phyloP scores from a whole-genome alignment of 2,797 vertebrate species.

The Aplochiton taeniatus region DNA sequence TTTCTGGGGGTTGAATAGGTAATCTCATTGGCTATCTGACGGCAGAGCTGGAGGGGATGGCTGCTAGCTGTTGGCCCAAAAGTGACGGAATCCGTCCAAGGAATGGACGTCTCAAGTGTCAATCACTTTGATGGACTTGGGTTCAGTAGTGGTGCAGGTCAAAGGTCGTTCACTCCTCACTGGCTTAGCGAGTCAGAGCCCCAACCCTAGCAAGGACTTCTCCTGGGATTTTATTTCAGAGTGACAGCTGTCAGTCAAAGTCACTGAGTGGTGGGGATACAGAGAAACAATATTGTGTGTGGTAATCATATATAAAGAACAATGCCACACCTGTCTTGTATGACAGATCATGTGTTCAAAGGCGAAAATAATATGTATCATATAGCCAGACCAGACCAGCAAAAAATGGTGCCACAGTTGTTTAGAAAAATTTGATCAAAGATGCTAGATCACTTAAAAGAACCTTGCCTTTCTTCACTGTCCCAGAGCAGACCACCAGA shows the following conservation, averaged over 20 bases:
- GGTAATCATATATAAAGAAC: neutral
- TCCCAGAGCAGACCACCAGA: too few species aligned
- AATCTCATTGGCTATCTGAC: constrained; percentile 24
- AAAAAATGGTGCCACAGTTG: neutral
- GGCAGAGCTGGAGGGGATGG: constrained; percentile 12
- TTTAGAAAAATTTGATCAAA: too few species aligned
- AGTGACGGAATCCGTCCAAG: too few species aligned
- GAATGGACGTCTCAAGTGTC: constrained; percentile 6
- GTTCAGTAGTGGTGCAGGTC: neutral
- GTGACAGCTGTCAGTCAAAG: constrained; percentile 21
- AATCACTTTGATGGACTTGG: constrained; percentile 33
- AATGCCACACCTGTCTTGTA: neutral
- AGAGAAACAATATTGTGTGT: neutral
- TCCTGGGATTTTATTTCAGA: too few species aligned
- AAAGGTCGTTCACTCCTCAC: neutral
- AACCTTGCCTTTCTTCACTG: too few species aligned
- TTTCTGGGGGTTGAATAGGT: constrained; percentile 46
- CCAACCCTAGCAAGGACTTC: constrained; percentile 2
- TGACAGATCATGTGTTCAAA: neutral
- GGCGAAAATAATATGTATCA: neutral
- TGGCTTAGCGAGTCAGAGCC: neutral
- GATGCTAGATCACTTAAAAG: too few species aligned
- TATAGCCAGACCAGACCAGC: neutral
- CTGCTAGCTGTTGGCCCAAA: neutral
- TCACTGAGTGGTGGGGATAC: neutral